Evolutionary conservation across 2,888 invertebrate species (phyloP), one percentile per base, ranked within the genome.

Genomic region (Trisateles emortualis): DNA sequence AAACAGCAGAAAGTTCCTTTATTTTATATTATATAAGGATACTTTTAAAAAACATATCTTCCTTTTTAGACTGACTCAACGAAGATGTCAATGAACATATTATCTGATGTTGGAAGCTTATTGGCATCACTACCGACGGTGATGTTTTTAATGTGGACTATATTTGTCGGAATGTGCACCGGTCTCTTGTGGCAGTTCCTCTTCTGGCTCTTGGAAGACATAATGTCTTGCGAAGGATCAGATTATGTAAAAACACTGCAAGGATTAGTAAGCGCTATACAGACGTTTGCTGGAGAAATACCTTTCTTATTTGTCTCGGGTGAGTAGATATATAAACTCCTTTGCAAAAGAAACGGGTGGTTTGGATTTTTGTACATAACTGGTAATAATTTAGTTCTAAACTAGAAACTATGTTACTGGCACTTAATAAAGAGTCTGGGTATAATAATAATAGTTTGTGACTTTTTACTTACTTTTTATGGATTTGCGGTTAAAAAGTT

Each of bases 171-270:
- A 0, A 92, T 98, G 64, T 96, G 97, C 71, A 97, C 97, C 0
- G 97, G 97, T 0, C 86, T 98, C 0, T 90, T 98, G 16, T 98
- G 98, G 97, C 95, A 97, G 69, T 98, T 98, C 79, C 88, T 98
- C 0, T 97, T 97, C 79, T 97, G 97, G 96, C 95, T 96, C 66
- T 86, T 97, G 10, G 97, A 98, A 83, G 96, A 96, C 59, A 86
- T 97, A 49, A 44, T 76, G 49, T 79, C 87, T 43, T 94, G 91
- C 53, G 86, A 89, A 33, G 86, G 89, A 1, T 78, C 87, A 0
- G 84, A 88, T 9, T 95, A 95, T 79, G 93, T 95, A n/a, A 96
- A 96, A 81, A 96, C 96, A 0, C 75, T 96, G 11, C 95, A 96
- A 80, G 97, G 97, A 0, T 84, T 96, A 0, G 95, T 95, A 11